Base-by-base conservation (phyloP, 2,797 vertebrate genomes). In the Salmo trutta region DNA sequence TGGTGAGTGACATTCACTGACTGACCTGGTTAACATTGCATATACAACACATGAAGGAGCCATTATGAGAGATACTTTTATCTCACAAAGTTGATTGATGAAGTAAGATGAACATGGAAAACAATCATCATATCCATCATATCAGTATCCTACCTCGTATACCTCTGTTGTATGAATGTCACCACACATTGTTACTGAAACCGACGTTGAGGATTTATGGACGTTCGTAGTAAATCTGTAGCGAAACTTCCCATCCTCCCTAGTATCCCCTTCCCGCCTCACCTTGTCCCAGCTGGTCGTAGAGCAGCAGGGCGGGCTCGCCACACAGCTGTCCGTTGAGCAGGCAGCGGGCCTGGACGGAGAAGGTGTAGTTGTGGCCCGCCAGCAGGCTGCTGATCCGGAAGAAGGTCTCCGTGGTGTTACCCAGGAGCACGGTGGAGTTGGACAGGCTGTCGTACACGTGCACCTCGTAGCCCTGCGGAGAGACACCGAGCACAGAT, bases 361-460 rank as follows among this genome's bases (percentile, higher is more conserved):
- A 96, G 92, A 99, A 98, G 0, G 97, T 98, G 69, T 99, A 99
- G 91, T 98, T 99, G 91, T 99, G 98, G 21, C 96, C 96, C 8
- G 89, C 54, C 84, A 95, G 93, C 91, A 99, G 93, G 91, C 94
- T 96, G 89, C 91, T 95, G 88, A 98, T 95, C 80, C 95, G 94
- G 91, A 98, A 97, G 93, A 94, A 96, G 19, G 95, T 98, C 83
- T 99, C 98, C 0, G 96, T 98, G 79, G 98, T 99, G 88, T 99
- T 99, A 29, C 98, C 97, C 5, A 99, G 93, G 82, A 89, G 95
- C 1, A 90, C 91, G 0, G 96, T 95, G 85, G 92, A 91, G 84
- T 98, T 99, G 90, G 94, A 94, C 81, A 93, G 75, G 29, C 96
- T 96, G 91, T 99, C 98, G 4, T 95, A 94, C 92, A 98, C 93